Evolutionary conservation across 2,888 invertebrate genomes (phyloP).

Genomic region (Idaea straminata): DNA sequence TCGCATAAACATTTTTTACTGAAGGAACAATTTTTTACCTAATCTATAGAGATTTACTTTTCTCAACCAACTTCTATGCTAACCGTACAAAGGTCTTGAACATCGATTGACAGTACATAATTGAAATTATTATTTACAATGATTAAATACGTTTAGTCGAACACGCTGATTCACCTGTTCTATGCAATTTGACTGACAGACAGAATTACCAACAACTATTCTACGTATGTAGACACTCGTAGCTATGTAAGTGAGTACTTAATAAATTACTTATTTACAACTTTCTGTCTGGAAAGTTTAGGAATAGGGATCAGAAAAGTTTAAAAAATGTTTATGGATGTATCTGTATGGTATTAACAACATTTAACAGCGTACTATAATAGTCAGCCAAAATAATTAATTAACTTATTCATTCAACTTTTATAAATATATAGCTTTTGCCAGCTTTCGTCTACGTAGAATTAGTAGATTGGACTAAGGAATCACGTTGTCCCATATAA

Average conservation of each 20-base stretch:
- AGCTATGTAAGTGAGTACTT: conserved; percentile 7
- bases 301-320: not conserved
- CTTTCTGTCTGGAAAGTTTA: not conserved
- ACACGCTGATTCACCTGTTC: conserved; percentile 16
- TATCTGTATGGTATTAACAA: too few relatives aligned
- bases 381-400: too few relatives aligned
- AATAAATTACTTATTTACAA: conserved; percentile 10
- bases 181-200: conserved; percentile 26
- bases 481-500: too few relatives aligned
- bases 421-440: too few relatives aligned
- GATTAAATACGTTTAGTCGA: conserved; percentile 45
- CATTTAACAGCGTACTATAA: too few relatives aligned
- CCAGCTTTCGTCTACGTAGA: too few relatives aligned
- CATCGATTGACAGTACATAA: conserved; percentile 62
- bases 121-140: conserved; percentile 71
- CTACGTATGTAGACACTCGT: not conserved
- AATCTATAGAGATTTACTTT: not conserved
- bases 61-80: conserved; percentile 27
- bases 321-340: not conserved
- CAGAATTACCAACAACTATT: not conserved
- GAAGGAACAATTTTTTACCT: too few relatives aligned
- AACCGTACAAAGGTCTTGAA: conserved; percentile 44
- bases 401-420: too few relatives aligned
- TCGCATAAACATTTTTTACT: too few relatives aligned
- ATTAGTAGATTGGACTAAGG: too few relatives aligned